Conservation (phyloP, 1,140 invertebrate species). For the Pogonomyrmex barbatus region DNA sequence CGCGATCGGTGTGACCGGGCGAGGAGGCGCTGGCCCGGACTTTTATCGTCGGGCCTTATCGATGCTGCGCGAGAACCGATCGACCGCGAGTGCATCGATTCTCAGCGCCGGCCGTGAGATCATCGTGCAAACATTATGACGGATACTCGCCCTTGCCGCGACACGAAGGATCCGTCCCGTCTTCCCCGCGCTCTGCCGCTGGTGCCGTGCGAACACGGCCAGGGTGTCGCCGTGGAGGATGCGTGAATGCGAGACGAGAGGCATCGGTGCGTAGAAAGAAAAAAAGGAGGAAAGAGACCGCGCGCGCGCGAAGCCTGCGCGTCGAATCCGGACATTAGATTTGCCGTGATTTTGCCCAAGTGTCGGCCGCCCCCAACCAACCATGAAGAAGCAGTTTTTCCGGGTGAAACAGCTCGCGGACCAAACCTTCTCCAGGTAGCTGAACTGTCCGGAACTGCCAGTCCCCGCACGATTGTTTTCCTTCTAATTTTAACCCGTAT, state of each 20-base stretch:
- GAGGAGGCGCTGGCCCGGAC: not conserved
- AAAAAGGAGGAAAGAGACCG: no score
- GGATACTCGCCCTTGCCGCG: slow-evolving; percentile 60
- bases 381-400: slow-evolving; percentile 95
- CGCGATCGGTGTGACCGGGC: not conserved
- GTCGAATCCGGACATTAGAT: not conserved
- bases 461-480: not conserved
- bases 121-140: slow-evolving; percentile 78
- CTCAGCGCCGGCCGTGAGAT: slow-evolving; percentile 68
- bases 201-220: not conserved
- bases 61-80: slow-evolving; percentile 56
- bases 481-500: not conserved
- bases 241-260: not conserved
- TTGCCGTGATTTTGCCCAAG: slow-evolving; percentile 40
- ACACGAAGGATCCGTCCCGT: slow-evolving; percentile 56
- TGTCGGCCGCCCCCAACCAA: slow-evolving; percentile 60
- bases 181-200: slow-evolving; percentile 7
- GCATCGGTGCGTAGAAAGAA: not conserved
- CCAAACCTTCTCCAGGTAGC: slow-evolving; percentile 95
- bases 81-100: not conserved
- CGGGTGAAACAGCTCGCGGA: slow-evolving; percentile 95
- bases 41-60: slow-evolving; percentile 47
- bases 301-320: not conserved
- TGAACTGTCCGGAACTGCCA: not conserved
- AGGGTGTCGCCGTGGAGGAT: slow-evolving; percentile 27